Evolutionary conservation across 2,113 vertebrate species (phyloP).

Genomic region (Pterocles gutturalis): DNA sequence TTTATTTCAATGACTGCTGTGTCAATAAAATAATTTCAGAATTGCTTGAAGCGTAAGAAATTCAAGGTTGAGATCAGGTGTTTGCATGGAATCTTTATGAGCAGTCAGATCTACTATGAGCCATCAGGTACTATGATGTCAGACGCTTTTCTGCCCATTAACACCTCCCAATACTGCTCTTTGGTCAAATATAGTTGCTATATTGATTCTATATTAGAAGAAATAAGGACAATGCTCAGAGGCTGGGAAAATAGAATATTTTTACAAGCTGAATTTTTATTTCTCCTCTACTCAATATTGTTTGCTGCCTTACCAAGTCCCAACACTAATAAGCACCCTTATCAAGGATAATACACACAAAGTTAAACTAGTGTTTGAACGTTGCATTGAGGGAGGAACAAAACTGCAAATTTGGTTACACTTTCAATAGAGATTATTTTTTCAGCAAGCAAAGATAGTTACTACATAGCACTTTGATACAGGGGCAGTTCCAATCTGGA

Average conservation of each 20-base stretch:
- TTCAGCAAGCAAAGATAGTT: not conserved
- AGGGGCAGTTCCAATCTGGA: not conserved
- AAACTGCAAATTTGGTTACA: not conserved
- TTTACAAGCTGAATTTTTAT: not conserved
- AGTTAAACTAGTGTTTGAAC: not conserved
- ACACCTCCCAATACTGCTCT: not conserved
- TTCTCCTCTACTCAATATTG: not conserved
- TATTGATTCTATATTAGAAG: not conserved
- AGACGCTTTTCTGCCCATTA: conserved; percentile 7
- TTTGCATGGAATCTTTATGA: not conserved
- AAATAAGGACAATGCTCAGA: not conserved
- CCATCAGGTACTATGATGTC: not conserved
- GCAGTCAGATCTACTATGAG: not conserved
- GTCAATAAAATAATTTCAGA: conserved; percentile 32
- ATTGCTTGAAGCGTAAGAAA: not conserved
- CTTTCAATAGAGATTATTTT: not conserved
- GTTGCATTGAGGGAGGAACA: not conserved
- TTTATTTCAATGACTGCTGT: not conserved
- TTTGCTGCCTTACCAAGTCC: not conserved
- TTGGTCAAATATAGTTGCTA: not conserved
- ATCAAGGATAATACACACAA: not conserved
- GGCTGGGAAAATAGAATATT: not conserved
- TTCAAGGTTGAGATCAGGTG: not conserved
- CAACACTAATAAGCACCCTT: not conserved
- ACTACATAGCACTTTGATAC: not conserved